phyloP scores from a whole-genome alignment of 1,140 invertebrate genomes.

The Caligus rogercresseyi region DNA sequence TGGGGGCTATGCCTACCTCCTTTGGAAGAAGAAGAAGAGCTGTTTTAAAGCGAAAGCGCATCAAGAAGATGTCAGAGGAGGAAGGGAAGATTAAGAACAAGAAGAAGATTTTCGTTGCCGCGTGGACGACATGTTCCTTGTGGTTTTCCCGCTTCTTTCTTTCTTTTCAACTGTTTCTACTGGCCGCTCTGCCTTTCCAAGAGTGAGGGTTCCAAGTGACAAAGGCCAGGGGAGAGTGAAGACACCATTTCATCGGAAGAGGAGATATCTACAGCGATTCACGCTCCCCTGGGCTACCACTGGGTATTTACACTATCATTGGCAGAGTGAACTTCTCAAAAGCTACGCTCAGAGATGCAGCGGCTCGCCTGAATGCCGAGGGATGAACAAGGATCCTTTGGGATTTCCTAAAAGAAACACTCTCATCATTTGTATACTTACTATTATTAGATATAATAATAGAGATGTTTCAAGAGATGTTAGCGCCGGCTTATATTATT shows the following conservation, averaged over 20 bases:
- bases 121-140: conserved; percentile 19
- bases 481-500: no score
- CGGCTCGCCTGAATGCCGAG: neutral
- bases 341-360: neutral
- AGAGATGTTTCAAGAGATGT: no score
- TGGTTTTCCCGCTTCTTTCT: conserved; percentile 16
- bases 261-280: neutral
- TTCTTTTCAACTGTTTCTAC: conserved; percentile 19
- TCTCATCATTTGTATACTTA: no score
- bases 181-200: conserved; percentile 16
- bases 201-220: neutral
- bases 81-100: conserved; percentile 7
- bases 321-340: conserved; percentile 2
- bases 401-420: no score
- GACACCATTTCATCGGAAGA: neutral
- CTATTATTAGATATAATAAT: no score
- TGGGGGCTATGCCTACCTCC: conserved; percentile 14
- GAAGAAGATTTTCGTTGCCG: conserved; percentile 15
- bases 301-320: conserved; percentile 19
- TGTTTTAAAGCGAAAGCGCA: conserved; percentile 16
- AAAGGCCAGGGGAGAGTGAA: neutral
- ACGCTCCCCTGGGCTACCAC: conserved; percentile 14
- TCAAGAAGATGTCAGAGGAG: conserved; percentile 14
- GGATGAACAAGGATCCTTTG: neutral
- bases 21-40: conserved; percentile 20